Evolutionary conservation across 1,140 invertebrate genomes (phyloP), one percentile per base, ranked within the genome.

Genomic region (Tribolium castaneum): DNA sequence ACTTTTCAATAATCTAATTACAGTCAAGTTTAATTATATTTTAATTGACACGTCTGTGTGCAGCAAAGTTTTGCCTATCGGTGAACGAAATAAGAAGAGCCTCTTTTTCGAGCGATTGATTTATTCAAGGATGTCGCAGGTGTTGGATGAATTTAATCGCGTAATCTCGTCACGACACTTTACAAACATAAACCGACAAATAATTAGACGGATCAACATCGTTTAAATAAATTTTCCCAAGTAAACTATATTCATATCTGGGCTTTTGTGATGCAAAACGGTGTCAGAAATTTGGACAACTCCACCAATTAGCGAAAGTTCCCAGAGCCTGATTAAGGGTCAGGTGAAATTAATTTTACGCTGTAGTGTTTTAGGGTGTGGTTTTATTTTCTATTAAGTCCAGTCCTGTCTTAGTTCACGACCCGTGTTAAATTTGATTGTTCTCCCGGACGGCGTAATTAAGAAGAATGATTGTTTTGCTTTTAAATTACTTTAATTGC

Each of bases 131-230:
- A 22, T 10, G 25, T 14, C 14, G n/a, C 59, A 66, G 59, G 59
- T 66, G 59, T 66, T 59, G n/a, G 59, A 30, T n/a, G 59, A 66
- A 66, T 66, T 66, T 66, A 66, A 66, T 66, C 59, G n/a, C 9
- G 3, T 66, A 66, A 66, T 66, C 59, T 35, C 59, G 59, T 35
- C 59, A 35, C 59, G 30, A 66, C 59, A 62, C 56, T 62, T 62
- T 35, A 14, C 56, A 35, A 56, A 56, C 56, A 62, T 62, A 62
- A 35, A 62, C 56, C 56, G 2, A 7, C 12, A 1, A 35, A 62
- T 62, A 62, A 62, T 62, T 62, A 34, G 6, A 62, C 19, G 25
- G 10, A 34, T 51, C 14, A 14, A 12, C 16, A 19, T 1, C 16
- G 16, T 19, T 19, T 19, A 19, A 19, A 19, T 19, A 19, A 19